Conservation (phyloP, 1,140 invertebrate species). For the Steinernema khuongi region DNA sequence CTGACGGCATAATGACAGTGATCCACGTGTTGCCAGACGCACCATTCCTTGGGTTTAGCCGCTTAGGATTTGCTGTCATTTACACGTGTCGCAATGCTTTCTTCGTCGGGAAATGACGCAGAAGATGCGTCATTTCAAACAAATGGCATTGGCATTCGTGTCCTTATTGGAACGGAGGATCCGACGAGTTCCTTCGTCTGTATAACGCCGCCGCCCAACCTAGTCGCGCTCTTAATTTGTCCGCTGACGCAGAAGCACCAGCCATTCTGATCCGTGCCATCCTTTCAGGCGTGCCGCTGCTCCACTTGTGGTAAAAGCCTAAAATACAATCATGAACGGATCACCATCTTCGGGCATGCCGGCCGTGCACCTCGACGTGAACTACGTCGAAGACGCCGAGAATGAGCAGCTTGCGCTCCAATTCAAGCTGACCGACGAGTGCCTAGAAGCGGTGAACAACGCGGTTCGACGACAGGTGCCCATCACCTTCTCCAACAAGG, state of each 20-base stretch:
- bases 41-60: too few relatives aligned
- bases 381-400: conserved; percentile 21
- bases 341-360: neutral
- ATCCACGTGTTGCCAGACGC: too few relatives aligned
- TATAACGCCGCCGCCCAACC: too few relatives aligned
- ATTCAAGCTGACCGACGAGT: conserved; percentile 33
- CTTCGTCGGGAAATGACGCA: neutral
- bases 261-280: neutral
- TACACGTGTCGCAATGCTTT: neutral
- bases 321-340: neutral
- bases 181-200: too few relatives aligned
- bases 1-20: too few relatives aligned
- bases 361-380: conserved; percentile 2
- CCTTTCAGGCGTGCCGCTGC: conserved; percentile 6
- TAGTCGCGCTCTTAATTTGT: too few relatives aligned
- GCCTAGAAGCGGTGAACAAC: conserved; percentile 25
- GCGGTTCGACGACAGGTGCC: conserved; percentile 12
- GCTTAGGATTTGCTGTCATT: too few relatives aligned
- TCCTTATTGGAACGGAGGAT: too few relatives aligned
- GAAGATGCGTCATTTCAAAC: neutral
- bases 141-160: too few relatives aligned
- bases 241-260: too few relatives aligned
- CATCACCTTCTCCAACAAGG: conserved; percentile 18
- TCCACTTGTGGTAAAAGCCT: conserved; percentile 9
- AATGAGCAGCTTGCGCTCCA: conserved; percentile 8